These are phyloP conservation scores for Malacosoma neustria DNA, from an alignment of 2,888 invertebrate genomes.

Conservation along the genomic window DNA sequence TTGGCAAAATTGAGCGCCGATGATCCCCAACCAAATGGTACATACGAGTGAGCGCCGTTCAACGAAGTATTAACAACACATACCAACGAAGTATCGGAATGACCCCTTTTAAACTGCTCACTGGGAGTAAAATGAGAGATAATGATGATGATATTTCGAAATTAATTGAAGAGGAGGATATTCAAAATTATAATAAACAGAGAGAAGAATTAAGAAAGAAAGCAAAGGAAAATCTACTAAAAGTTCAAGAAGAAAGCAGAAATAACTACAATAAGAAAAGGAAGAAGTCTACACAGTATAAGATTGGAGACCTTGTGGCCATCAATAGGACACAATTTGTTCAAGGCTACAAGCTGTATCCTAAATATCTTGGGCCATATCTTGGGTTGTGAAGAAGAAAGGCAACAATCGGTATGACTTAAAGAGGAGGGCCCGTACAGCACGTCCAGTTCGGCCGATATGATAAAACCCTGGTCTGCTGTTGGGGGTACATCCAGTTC, in stretches of 20 bases:
- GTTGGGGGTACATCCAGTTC: background rate
- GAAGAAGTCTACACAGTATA: no score
- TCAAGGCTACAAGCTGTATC: constrained; percentile 7
- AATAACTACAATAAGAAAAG: no score
- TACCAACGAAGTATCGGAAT: no score
- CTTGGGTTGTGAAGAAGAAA: constrained; percentile 1
- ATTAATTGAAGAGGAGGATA: no score
- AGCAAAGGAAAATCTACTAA: no score
- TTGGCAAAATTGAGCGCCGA: background rate
- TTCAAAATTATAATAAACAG: no score
- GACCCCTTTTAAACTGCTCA: no score
- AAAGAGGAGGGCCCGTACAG: constrained; percentile 9
- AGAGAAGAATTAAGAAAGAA: no score
- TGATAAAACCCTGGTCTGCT: constrained; percentile 11
- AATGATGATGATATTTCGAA: no score
- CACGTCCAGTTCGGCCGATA: constrained; percentile 7
- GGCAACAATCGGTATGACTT: constrained; percentile 10
- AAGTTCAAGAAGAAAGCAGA: no score
- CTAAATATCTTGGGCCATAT: constrained; percentile 9
- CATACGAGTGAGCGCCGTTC: background rate
- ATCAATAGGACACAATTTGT: constrained; percentile 14
- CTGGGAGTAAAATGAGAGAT: no score
- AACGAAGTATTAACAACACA: no score
- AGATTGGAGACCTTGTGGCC: constrained; percentile 11
- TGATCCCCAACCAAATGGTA: constrained; percentile 1